Conservation (phyloP, 2,113 vertebrate species). For the Hippocampus zosterae region DNA sequence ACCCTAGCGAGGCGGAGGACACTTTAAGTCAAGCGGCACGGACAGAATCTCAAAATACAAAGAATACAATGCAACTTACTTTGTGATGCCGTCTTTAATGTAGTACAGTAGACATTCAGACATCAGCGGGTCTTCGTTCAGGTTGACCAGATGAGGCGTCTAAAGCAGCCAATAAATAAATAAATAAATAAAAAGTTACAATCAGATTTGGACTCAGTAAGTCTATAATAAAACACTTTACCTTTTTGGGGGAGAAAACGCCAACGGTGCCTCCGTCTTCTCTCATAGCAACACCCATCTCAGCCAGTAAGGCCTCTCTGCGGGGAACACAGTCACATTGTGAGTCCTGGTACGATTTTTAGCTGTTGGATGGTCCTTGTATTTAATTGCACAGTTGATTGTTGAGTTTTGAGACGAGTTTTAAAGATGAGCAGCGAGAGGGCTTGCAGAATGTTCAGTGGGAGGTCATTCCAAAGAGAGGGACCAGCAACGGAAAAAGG, state of each 20-base stretch:
- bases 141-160: slow-evolving; percentile 94
- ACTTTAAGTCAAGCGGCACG: not conserved
- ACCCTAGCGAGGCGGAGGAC: slow-evolving; percentile 71
- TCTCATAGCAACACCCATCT: slow-evolving; percentile 98
- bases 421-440: too few species aligned
- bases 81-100: slow-evolving; percentile 94
- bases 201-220: not conserved
- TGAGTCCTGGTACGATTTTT: not conserved
- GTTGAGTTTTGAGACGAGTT: too few species aligned
- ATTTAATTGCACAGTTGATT: not conserved
- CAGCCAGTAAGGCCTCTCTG: slow-evolving; percentile 93
- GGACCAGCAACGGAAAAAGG: too few species aligned
- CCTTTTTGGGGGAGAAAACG: slow-evolving; percentile 98
- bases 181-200: not conserved
- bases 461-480: too few species aligned
- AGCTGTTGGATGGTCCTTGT: not conserved
- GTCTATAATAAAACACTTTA: slow-evolving; percentile 42
- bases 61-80: slow-evolving; percentile 66
- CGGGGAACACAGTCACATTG: slow-evolving; percentile 20
- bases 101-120: slow-evolving; percentile 98
- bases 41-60: not conserved
- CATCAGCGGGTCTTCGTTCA: slow-evolving; percentile 96
- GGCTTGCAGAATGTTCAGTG: too few species aligned
- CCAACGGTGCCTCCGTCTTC: slow-evolving; percentile 96
- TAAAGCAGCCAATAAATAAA: slow-evolving; percentile 38